Conservation (phyloP, 2,888 invertebrate genomes). For the Tuberolachnus salignus region DNA sequence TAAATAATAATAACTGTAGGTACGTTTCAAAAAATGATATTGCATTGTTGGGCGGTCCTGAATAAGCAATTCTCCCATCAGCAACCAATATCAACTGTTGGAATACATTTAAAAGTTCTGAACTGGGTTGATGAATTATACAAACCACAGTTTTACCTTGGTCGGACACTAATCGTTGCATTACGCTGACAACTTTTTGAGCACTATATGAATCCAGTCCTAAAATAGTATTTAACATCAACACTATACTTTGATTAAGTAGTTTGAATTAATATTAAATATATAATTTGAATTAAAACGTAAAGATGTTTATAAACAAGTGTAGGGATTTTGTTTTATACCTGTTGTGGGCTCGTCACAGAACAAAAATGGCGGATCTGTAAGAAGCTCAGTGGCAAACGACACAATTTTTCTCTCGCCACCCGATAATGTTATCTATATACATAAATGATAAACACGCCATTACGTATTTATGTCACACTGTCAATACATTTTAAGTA, state of each 20-base stretch:
- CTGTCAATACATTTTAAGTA: background rate
- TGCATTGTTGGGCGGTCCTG: slow-evolving; percentile 74
- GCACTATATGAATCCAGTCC: slow-evolving; percentile 87
- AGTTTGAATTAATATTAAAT: too few relatives aligned
- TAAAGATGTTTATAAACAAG: too few relatives aligned
- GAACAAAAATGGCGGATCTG: slow-evolving; percentile 89
- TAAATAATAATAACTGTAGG: slow-evolving; percentile 51
- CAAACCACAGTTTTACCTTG: slow-evolving; percentile 57
- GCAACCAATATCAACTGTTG: slow-evolving; percentile 55
- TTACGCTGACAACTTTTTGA: slow-evolving; percentile 76
- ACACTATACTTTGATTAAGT: too few relatives aligned
- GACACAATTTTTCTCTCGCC: slow-evolving; percentile 92
- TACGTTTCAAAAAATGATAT: slow-evolving; percentile 75
- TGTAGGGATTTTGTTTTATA: background rate
- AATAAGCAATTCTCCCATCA: slow-evolving; percentile 71
- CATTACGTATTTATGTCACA: background rate
- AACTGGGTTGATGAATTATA: slow-evolving; percentile 57
- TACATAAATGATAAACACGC: too few relatives aligned
- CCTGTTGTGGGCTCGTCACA: slow-evolving; percentile 97
- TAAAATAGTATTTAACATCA: slow-evolving; percentile 18
- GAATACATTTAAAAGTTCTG: slow-evolving; percentile 54
- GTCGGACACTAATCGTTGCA: slow-evolving; percentile 72
- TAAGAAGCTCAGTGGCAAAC: slow-evolving; percentile 89
- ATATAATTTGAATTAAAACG: too few relatives aligned
- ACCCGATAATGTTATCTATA: slow-evolving; percentile 71